A percentile compares a stretch with the other conserved stretches of the same genome.
Conservation (phyloP, 92 coral and sea anemone genomes). For the Siderastrea radians region DNA sequence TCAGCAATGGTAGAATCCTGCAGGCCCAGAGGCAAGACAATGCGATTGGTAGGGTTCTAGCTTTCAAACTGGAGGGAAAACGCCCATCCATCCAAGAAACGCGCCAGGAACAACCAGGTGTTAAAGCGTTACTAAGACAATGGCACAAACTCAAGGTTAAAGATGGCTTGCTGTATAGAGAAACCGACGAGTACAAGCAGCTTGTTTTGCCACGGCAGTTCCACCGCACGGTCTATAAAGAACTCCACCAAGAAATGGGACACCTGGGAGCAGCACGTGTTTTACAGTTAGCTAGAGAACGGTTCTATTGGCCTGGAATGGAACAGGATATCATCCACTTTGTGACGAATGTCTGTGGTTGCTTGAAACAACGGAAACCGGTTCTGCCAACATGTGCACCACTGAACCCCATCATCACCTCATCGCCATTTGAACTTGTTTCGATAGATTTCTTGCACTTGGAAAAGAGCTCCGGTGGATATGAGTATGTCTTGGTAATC, state of each 20-base stretch:
- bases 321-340: conserved; percentile 54
- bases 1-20: conserved; percentile 14
- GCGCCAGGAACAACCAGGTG: too few species aligned
- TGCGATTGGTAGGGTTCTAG: conserved; percentile 30
- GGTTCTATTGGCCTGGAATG: conserved; percentile 71
- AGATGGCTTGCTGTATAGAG: conserved; percentile 27
- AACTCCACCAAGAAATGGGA: conserved; percentile 64
- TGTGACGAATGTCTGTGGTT: conserved; percentile 26
- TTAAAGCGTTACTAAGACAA: too few species aligned
- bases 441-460: conserved; percentile 61
- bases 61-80: too few species aligned
- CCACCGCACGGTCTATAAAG: conserved; percentile 25
- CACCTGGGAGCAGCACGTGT: conserved; percentile 60
- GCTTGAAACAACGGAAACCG: too few species aligned
- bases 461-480: conserved; percentile 33
- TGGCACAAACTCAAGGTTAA: not conserved
- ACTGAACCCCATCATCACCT: conserved; percentile 37
- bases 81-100: too few species aligned
- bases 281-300: conserved; percentile 46
- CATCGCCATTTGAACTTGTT: conserved; percentile 53
- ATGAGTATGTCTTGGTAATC: conserved; percentile 50
- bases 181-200: conserved; percentile 21
- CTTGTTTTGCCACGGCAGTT: conserved; percentile 16
- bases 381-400: too few species aligned
- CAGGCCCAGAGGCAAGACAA: conserved; percentile 24